Base-by-base conservation (phyloP, 2,113 vertebrate genomes). In the Ciconia stormi region DNA sequence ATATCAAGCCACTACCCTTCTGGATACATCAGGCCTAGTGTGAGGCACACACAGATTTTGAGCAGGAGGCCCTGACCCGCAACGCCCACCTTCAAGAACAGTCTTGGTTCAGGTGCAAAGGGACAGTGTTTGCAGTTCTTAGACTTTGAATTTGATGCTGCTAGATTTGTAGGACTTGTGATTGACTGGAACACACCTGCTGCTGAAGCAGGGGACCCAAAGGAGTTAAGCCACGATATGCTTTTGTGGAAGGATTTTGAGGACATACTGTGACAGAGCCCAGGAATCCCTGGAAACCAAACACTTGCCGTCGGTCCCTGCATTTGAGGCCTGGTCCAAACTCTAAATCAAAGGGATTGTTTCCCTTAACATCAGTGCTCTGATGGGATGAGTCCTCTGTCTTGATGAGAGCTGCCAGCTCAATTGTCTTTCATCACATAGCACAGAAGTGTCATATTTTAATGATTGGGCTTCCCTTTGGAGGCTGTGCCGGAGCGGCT, bases 1-100 rank as follows among this genome's bases (percentile, higher is more conserved):
- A 0, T 25, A 53, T 5, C 59, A 70, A 49, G 18, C 6, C 6
- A 0, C 3, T 30, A 3, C 15, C 6, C 17, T 55, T 50, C 23
- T 77, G 52, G 34, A 13, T 47, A 15, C 0, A 0, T 49, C 32
- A 56, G 2, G 1, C 12, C 9, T 42, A 18, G 8, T 19, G 7
- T 62, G 52, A 20, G 19, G 14, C 16, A 23, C 17, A 26, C 14
- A 18, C 2, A 40, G 44, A 17, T 69, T 61, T 83, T 47, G 58
- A 83, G 18, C 30, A 18, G 46, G 15, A 53, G 7, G 18, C 6
- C 6, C 21, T 62, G 55, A 19, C 9, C 8, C 0, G 1, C 34
- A 53, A 0, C 7, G 19, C 11, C 49, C 22, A 27, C 30, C 44
- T 72, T 47, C 62, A 76, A 19, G 52, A 61, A 76, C 6, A 61